Base-by-base conservation (phyloP, 2,888 invertebrate species). In the Nudaria mundana region DNA sequence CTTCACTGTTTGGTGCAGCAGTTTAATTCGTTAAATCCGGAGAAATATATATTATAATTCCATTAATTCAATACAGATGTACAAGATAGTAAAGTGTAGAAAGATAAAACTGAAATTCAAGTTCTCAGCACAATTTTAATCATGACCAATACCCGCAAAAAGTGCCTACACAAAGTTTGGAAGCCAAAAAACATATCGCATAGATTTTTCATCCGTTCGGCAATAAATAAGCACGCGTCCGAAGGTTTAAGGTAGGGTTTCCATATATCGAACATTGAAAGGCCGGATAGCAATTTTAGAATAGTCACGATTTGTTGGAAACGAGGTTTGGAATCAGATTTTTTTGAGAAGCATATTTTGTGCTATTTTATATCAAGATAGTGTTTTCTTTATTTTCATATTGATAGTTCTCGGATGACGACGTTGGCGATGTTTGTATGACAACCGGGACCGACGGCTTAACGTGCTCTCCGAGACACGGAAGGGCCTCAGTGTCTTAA, bases 171-270 rank as follows among this genome's bases (percentile, higher is more conserved):
- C 37, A 37, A 31, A 49, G 31, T 33, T 36, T 39, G 37, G 36
- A 16, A 30, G 20, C 34, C 45, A 50, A 52, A 56, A 66, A 67
- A 62, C 59, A 62, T 64, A 62, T 62, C 59, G 58, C 66, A 72
- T 70, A 62, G 67, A 71, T 75, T 66, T 72, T 66, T 69, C 71
- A 76, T 74, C 63, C 66, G 60, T 52, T 59, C 61, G 52, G 73
- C 62, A 56, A 74, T 73, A 76, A 71, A 71, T 71, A 73, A 71
- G 60, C 61, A 63, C 46, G 55, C 56, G 53, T 52, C 55, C 56
- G 51, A 46, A 50, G 56, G 45, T 47, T 37, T 22, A 25, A 30
- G 6, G 18, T 42, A 37, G 42, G 37, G 33, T 34, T 28, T 25
- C 66, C 66, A 67, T 68, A n/a, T n/a, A 33, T 24, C 52, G 68